These are phyloP conservation scores for Hypanus sabinus DNA, from an alignment of 2,113 vertebrate genomes.

Conservation along the genomic window DNA sequence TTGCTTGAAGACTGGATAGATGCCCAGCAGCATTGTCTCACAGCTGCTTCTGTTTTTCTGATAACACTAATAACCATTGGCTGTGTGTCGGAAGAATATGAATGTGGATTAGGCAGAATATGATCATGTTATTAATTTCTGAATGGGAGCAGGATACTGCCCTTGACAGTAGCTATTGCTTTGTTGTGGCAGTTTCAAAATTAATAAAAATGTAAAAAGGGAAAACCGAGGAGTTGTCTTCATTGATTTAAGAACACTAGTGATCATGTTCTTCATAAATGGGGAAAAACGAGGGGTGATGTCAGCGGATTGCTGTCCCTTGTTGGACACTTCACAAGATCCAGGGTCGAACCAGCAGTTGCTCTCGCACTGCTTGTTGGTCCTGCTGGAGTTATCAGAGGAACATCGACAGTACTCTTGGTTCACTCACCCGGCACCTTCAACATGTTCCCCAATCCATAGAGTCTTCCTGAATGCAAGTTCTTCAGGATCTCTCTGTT, in stretches of 20 bases:
- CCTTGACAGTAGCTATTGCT: not conserved
- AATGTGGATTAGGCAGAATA: not conserved
- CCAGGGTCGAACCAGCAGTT: too few species aligned
- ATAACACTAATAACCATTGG: not conserved
- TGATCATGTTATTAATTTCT: not conserved
- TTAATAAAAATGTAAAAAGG: not conserved
- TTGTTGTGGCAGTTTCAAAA: constrained; percentile 1
- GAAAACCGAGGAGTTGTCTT: not conserved
- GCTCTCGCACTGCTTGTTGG: not conserved
- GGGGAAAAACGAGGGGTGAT: not conserved
- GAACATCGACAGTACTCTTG: not conserved
- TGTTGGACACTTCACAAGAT: not conserved
- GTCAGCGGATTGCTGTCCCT: not conserved
- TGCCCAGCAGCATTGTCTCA: not conserved
- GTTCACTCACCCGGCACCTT: not conserved
- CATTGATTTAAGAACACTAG: too few species aligned
- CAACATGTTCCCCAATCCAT: not conserved
- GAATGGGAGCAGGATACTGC: not conserved
- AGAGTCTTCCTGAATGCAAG: not conserved
- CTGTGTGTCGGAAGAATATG: not conserved
- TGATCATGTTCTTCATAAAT: too few species aligned
- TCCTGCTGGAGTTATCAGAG: not conserved
- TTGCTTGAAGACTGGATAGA: not conserved
- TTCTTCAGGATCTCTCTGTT: not conserved
- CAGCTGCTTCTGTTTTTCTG: not conserved